Evolutionary conservation across 2,797 vertebrate genomes (phyloP), one percentile per base, ranked within the genome.

Genomic region (Hippoglossus hippoglossus): DNA sequence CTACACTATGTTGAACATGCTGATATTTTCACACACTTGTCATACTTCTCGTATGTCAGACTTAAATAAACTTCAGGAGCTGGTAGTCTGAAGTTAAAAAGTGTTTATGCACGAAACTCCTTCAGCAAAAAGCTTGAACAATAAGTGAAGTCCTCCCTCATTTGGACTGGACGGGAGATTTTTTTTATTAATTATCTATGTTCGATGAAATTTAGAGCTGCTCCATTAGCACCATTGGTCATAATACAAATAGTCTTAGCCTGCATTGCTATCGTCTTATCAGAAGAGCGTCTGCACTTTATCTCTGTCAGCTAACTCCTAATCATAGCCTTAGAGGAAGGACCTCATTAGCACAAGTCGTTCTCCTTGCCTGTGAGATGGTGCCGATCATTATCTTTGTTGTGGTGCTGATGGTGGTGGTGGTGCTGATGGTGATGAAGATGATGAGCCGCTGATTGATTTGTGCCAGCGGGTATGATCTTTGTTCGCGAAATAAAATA

Each of bases 391-490:
- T 87, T 90, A 88, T 87, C 83, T 79, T 71, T 79, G 73, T 80
- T 83, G 68, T 82, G 73, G 36, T 56, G 62, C 11, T 61, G 69
- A 36, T 83, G 55, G 67, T 83, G 76, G 28, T 55, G 39, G 11
- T 59, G 62, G 16, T 61, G 71, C 26, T 79, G 88, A 34, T 79
- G 80, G 50, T 34, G 82, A 83, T 58, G 84, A 90, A 71, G 81
- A 80, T 89, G 84, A 92, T 84, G 81, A 91, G 73, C 80, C 82
- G 41, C 82, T 82, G 90, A 94, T 91, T 89, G 90, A 93, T 91
- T 90, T 87, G 72, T 82, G 90, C 90, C 89, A 86, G 83, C 13
- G 76, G 89, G 82, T 81, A 61, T 4, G 53, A 81, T 88, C 87
- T 85, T 88, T 88, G 87, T 90, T 85, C 71, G 6, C 71, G 78